Evolutionary conservation across 2,888 invertebrate species (phyloP).

Genomic region (Automeris io): DNA sequence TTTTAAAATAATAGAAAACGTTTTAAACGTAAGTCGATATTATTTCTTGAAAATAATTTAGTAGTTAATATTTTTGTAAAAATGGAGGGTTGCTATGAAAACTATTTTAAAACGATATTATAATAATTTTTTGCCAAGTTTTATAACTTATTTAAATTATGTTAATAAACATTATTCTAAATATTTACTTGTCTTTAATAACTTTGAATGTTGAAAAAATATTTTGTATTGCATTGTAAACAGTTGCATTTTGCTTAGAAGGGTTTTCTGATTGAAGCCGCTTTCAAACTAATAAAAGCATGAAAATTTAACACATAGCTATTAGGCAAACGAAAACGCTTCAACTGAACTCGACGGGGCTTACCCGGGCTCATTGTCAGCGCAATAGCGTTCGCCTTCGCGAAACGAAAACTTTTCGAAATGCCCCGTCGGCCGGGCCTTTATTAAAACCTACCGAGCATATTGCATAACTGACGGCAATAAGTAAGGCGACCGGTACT

Average conservation of each 20-base stretch:
- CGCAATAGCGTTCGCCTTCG: constrained; percentile 59
- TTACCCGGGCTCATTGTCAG: constrained; percentile 57
- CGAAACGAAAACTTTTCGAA: constrained; percentile 72
- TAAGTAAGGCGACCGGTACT: constrained; percentile 68
- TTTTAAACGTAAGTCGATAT: too few relatives aligned
- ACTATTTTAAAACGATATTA: too few relatives aligned
- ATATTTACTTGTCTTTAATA: too few relatives aligned
- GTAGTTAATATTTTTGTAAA: too few relatives aligned
- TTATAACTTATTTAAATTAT: too few relatives aligned
- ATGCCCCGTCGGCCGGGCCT: constrained; percentile 57
- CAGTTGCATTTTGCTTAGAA: constrained; percentile 2
- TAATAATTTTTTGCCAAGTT: too few relatives aligned
- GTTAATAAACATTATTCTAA: too few relatives aligned
- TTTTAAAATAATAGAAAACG: too few relatives aligned
- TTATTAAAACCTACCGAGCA: constrained; percentile 71
- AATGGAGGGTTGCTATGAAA: too few relatives aligned
- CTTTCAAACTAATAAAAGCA: constrained; percentile 22
- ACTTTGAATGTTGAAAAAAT: too few relatives aligned
- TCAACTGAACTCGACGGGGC: constrained; percentile 41
- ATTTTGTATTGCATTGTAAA: background rate
- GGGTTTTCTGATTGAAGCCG: constrained; percentile 9
- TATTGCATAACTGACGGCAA: constrained; percentile 71
- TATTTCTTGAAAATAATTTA: too few relatives aligned
- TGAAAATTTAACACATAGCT: constrained; percentile 34
- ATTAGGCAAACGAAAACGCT: constrained; percentile 45